Evolutionary conservation across 1,140 invertebrate genomes (phyloP), one percentile per base, ranked within the genome.

Genomic region (Dreissena rostriformis): DNA sequence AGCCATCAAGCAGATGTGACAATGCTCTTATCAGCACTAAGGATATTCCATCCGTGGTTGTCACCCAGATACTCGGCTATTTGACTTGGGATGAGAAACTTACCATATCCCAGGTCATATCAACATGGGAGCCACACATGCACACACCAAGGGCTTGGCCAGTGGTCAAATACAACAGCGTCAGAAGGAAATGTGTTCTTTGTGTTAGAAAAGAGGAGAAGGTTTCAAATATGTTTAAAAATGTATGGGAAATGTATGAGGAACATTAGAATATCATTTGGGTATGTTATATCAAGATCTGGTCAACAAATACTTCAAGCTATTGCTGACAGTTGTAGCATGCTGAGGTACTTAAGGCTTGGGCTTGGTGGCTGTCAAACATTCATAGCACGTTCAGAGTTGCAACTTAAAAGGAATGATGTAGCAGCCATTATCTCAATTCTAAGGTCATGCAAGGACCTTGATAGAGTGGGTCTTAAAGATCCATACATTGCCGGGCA

Each of bases 81-180:
- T 26, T 89, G 17, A 22, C 77, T n/a, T 89, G 88, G 88, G 83
- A 84, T 67, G 88, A 89, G 53, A 89, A 89, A 68, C 26, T 85
- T 15, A 81, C 29, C 63, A 73, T 63, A n/a, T 72, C 65, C 11
- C 70, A 51, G 19, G 85, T 82, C 53, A 67, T 89, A 15, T 66
- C 79, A 28, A 14, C 29, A 7, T 89, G 86, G 88, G 74, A 77
- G 26, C 28, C 39, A 8, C 70, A 77, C 19, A 73, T 89, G 1
- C 49, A 66, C 24, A 72, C 86, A 28, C 39, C 75, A 22, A 68
- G 71, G 22, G 81, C 88, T 19, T 89, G 88, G 88, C 72, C 78
- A 0, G 24, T 73, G 75, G 80, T 89, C 17, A 24, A 57, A 14
- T 87, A 89, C 70, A 72, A 77, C 7, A n/a, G 88, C 87, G 61